Evolutionary conservation across 35 echinoderm and acorn worm genomes (phyloP).

Genomic region (Apostichopus californicus): DNA sequence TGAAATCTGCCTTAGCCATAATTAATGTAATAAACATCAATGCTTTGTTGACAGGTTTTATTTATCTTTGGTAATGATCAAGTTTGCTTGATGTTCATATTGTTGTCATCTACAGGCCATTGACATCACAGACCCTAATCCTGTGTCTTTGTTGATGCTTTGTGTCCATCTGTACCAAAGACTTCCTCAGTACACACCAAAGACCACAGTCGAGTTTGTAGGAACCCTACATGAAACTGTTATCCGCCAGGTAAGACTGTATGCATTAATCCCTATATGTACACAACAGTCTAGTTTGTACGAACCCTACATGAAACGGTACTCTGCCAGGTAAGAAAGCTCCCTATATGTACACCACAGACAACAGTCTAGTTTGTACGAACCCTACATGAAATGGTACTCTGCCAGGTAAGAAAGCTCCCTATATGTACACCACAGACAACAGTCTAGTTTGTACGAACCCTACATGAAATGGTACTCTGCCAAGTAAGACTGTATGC

Average conservation of each 20-base stretch:
- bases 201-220: constrained; percentile 86
- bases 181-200: constrained; percentile 89
- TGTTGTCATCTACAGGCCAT: constrained; percentile 73
- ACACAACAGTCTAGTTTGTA: too few relatives aligned
- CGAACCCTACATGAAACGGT: constrained; percentile 72
- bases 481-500: constrained; percentile 44
- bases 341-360: too few relatives aligned
- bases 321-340: constrained; percentile 61
- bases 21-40: too few relatives aligned
- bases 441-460: too few relatives aligned
- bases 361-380: too few relatives aligned
- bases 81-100: background rate
- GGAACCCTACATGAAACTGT: constrained; percentile 72
- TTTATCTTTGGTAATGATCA: too few relatives aligned
- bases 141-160: constrained; percentile 82
- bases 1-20: too few relatives aligned
- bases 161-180: constrained; percentile 95
- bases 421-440: constrained; percentile 84
- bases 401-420: background rate
- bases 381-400: too few relatives aligned
- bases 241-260: constrained; percentile 33
- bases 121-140: constrained; percentile 99
- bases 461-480: constrained; percentile 14
- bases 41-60: too few relatives aligned
- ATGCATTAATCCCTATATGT: too few relatives aligned